These are phyloP conservation scores for Tetragnatha montana DNA, from an alignment of 2,888 invertebrate species.

Conservation along the genomic window DNA sequence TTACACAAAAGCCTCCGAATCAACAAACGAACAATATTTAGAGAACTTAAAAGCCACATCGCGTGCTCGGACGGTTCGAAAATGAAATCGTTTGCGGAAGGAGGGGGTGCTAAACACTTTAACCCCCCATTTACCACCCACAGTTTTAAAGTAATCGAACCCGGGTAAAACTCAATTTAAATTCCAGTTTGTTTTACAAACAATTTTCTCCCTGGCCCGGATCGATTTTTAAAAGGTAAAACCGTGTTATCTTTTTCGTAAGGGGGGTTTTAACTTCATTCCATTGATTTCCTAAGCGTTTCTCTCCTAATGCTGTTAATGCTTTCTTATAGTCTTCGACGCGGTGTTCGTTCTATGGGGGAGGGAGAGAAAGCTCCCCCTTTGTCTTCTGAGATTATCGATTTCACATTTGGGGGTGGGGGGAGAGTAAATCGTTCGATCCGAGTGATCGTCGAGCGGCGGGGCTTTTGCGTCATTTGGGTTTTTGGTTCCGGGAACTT, in stretches of 20 bases:
- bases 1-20: slow-evolving; percentile 11
- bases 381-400: slow-evolving; percentile 42
- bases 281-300: slow-evolving; percentile 63
- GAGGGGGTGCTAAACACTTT: slow-evolving; percentile 59
- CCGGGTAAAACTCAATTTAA: slow-evolving; percentile 70
- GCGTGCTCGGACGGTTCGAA: slow-evolving; percentile 53
- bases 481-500: not conserved
- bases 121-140: slow-evolving; percentile 57
- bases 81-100: slow-evolving; percentile 52
- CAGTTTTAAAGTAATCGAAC: slow-evolving; percentile 65
- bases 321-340: slow-evolving; percentile 50
- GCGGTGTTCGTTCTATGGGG: slow-evolving; percentile 4
- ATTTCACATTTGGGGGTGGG: slow-evolving; percentile 58
- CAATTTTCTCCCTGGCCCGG: slow-evolving; percentile 62
- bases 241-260: slow-evolving; percentile 63
- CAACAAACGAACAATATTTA: slow-evolving; percentile 45
- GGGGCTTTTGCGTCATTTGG: not conserved
- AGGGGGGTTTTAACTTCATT: slow-evolving; percentile 59
- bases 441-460: slow-evolving; percentile 36
- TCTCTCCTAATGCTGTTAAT: slow-evolving; percentile 44
- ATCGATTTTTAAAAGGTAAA: slow-evolving; percentile 67
- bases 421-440: slow-evolving; percentile 41
- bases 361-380: not conserved
- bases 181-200: slow-evolving; percentile 70
- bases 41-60: slow-evolving; percentile 59